Base-by-base conservation (phyloP, 2,888 invertebrate genomes). In the Gortyna flavago region DNA sequence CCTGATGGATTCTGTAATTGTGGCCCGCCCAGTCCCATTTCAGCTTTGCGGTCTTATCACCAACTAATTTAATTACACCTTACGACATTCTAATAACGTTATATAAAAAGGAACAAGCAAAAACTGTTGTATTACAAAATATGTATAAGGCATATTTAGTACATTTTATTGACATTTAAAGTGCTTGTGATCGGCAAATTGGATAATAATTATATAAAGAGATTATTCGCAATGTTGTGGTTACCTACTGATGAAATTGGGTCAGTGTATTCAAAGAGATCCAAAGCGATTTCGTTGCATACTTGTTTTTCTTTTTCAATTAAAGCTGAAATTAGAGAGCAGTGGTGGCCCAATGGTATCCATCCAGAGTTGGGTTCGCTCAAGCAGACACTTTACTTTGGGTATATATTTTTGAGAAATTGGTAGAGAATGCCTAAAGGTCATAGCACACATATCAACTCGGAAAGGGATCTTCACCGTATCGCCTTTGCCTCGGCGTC, bases 121-220 rank as follows among this genome's bases (percentile, higher is more conserved):
- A 54, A 57, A 11, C 48, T 25, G 70, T 59, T 62, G 41, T 70
- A 25, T 82, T 80, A 72, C 77, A 61, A 75, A 86, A 86, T 76
- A 72, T 44, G 5, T 5, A 16, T 70, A 8, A 48, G 1, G 9
- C 62, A 66, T n/a, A 68, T 65, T 65, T 13, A 13, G n/a, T 59
- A 64, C 74, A 75, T 35, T 76, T 75, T 62, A 69, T 66, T 83
- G 77, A 82, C 75, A 85, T 80, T 87, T 80, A 29, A 64, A 79
- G 41, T 38, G n/a, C 41, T 57, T 65, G 72, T 67, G 62, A 77
- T 69, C 61, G 72, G 21, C 11, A 18, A 79, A 77, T 73, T 80
- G 66, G 61, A 69, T 71, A 71, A 75, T 73, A 75, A 75, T 82
- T 73, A 69, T n/a, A 62, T 75, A 79, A 85, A 83, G 35, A 59